A percentile compares a stretch with the other conserved stretches of the same genome.
Conservation (phyloP, 2,888 invertebrate genomes). For the Ennomos erosarius region DNA sequence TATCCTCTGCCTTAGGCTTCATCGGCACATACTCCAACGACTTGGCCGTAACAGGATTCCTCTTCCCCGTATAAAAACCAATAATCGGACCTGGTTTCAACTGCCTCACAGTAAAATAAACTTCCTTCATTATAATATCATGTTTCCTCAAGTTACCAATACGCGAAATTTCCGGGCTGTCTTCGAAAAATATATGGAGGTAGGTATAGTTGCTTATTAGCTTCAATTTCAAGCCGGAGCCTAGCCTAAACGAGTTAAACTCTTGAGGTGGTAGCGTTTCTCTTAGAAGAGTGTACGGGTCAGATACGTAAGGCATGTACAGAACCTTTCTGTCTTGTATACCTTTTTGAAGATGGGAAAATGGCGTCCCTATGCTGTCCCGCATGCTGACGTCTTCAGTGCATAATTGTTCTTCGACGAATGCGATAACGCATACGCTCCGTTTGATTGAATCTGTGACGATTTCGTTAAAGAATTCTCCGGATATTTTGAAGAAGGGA, state of each 20-base stretch:
- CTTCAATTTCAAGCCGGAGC: constrained; percentile 43
- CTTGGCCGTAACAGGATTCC: constrained; percentile 52
- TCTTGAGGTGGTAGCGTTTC: constrained; percentile 46
- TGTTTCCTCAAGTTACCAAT: constrained; percentile 53
- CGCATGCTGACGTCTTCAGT: constrained; percentile 62
- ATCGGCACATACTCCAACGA: constrained; percentile 38
- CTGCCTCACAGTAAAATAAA: constrained; percentile 47
- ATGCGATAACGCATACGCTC: constrained; percentile 55
- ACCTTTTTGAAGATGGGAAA: constrained; percentile 45
- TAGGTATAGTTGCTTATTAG: constrained; percentile 47
- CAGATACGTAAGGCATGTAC: constrained; percentile 59
- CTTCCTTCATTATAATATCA: constrained; percentile 60
- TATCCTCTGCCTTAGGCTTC: constrained; percentile 12
- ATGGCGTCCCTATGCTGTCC: constrained; percentile 60
- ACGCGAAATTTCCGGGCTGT: constrained; percentile 50
- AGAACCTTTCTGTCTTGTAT: constrained; percentile 51
- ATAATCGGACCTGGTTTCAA: constrained; percentile 52
- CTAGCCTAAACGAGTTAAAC: constrained; percentile 51
- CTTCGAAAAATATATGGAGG: constrained; percentile 62
- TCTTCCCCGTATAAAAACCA: constrained; percentile 68
- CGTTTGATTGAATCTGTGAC: constrained; percentile 47
- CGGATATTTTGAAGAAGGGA: constrained; percentile 55
- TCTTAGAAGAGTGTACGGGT: constrained; percentile 54
- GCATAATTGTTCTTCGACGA: constrained; percentile 62
- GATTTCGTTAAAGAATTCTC: constrained; percentile 51